Conservation (phyloP, 37 sponge, comb jelly and placozoan species). For the Tethya wilhelma region DNA sequence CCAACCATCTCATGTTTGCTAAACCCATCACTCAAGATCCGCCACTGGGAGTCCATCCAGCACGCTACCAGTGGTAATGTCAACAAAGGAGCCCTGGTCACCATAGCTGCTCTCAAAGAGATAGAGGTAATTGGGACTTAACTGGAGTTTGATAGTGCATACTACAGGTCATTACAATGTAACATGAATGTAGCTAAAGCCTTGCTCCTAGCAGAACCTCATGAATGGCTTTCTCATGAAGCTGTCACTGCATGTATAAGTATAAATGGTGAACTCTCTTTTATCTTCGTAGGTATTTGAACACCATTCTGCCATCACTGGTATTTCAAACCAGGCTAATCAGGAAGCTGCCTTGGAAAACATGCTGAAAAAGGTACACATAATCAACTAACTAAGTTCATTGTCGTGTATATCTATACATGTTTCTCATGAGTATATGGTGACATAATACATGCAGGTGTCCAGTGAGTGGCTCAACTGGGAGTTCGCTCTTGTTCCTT, state of each 20-base stretch:
- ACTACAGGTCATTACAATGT: no score
- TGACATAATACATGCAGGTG: constrained; percentile 14
- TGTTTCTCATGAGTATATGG: neutral
- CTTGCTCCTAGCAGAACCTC: no score
- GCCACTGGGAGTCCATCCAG: constrained; percentile 59
- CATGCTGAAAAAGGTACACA: constrained; percentile 83
- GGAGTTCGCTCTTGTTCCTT: constrained; percentile 58
- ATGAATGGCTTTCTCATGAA: no score
- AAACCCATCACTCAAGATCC: constrained; percentile 52
- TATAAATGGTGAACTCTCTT: no score
- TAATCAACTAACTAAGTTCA: no score
- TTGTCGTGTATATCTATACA: no score
- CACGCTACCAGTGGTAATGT: neutral
- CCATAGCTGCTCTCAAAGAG: neutral
- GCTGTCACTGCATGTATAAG: no score
- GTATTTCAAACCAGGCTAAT: constrained; percentile 65
- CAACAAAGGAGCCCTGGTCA: neutral
- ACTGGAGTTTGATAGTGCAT: no score
- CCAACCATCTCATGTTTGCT: constrained; percentile 52
- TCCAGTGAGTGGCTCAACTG: constrained; percentile 48
- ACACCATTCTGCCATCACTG: constrained; percentile 28
- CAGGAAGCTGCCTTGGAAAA: constrained; percentile 63
- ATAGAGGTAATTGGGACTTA: neutral
- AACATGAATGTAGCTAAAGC: no score
- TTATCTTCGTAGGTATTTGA: constrained; percentile 40